Evolutionary conservation across 2,888 invertebrate genomes (phyloP).

Genomic region (Chrysolina oricalcia): DNA sequence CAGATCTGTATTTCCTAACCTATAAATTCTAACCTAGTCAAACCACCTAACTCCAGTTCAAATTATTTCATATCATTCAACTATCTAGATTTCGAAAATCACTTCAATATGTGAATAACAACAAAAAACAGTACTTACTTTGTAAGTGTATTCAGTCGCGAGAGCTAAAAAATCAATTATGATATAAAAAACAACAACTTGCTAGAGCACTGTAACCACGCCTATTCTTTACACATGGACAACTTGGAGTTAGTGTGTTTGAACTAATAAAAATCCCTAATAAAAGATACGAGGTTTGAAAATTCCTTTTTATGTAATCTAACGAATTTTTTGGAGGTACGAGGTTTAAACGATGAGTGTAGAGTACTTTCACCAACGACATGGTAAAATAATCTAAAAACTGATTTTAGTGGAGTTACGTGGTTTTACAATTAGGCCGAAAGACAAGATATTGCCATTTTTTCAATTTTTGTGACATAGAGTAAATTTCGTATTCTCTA

Average conservation of each 20-base stretch:
- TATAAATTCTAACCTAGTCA: background rate
- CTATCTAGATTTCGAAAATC: too few relatives aligned
- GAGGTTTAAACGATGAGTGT: background rate
- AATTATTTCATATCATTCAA: too few relatives aligned
- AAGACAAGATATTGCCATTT: too few relatives aligned
- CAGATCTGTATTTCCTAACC: background rate
- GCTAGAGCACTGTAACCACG: background rate
- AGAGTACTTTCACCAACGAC: background rate
- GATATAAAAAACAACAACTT: too few relatives aligned
- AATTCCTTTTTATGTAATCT: background rate
- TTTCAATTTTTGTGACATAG: too few relatives aligned
- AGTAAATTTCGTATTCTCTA: too few relatives aligned
- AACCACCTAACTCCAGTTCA: too few relatives aligned
- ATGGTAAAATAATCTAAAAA: background rate
- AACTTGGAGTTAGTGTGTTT: background rate
- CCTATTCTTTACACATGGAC: too few relatives aligned
- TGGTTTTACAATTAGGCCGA: constrained; percentile 14
- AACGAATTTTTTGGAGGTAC: constrained; percentile 14
- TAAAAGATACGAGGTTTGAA: constrained; percentile 9
- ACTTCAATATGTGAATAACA: too few relatives aligned
- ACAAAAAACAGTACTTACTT: too few relatives aligned
- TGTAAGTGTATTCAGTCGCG: too few relatives aligned
- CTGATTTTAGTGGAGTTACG: background rate
- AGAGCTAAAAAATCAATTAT: too few relatives aligned
- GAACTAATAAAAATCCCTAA: background rate